Percentiles rank a stretch among this genome's conserved stretches.
Evolutionary conservation across 2,888 invertebrate species (phyloP).

Genomic region (Aquatica leii): DNA sequence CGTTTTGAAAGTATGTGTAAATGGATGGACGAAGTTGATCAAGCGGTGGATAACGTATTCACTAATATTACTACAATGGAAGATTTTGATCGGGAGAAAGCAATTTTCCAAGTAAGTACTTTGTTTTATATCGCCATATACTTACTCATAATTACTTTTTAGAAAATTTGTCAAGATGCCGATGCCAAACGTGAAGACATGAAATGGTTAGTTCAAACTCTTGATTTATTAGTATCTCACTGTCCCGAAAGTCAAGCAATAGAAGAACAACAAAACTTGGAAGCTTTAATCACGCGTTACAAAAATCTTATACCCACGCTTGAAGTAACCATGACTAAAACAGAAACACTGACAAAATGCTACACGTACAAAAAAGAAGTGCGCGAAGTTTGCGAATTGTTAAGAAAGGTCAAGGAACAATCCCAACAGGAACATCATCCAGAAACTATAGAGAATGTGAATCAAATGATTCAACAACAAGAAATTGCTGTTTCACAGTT

Average conservation of each 20-base stretch:
- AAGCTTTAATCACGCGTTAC: constrained; percentile 84
- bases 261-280: constrained; percentile 82
- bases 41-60: constrained; percentile 82
- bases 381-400: constrained; percentile 80
- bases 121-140: background rate
- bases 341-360: constrained; percentile 91
- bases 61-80: constrained; percentile 86
- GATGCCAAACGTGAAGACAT: constrained; percentile 91
- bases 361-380: constrained; percentile 92
- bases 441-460: constrained; percentile 77
- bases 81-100: constrained; percentile 90
- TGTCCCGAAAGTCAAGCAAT: constrained; percentile 82
- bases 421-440: constrained; percentile 71
- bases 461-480: constrained; percentile 80
- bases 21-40: constrained; percentile 93
- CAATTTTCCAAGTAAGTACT: constrained; percentile 83
- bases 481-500: constrained; percentile 83
- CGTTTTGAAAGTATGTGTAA: constrained; percentile 82
- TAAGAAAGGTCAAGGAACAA: constrained; percentile 80
- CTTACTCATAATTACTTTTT: constrained; percentile 46
- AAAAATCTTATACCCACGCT: constrained; percentile 91
- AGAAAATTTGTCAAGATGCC: constrained; percentile 91
- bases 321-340: constrained; percentile 91
- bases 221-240: constrained; percentile 85
- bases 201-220: constrained; percentile 93